These are phyloP conservation scores for Ceramica pisi DNA, from an alignment of 2,888 invertebrate genomes.

Conservation along the genomic window DNA sequence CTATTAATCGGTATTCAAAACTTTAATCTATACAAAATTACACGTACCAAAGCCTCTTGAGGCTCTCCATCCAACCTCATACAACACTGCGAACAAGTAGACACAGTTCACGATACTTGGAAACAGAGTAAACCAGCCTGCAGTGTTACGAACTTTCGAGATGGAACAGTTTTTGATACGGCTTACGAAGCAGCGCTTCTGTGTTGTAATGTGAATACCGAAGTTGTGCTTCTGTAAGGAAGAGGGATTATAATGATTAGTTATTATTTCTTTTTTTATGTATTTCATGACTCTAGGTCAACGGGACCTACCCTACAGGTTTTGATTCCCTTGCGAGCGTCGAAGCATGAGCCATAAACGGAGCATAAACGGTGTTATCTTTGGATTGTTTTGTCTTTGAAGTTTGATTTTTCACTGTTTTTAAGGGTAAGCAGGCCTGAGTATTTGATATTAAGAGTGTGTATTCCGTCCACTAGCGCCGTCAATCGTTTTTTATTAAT, in stretches of 20 bases:
- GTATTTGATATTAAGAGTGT: too few species aligned
- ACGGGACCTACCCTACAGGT: too few species aligned
- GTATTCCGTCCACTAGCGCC: too few species aligned
- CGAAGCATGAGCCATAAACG: too few species aligned
- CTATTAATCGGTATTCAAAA: not conserved
- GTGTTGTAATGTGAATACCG: slow-evolving; percentile 7
- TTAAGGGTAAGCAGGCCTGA: too few species aligned
- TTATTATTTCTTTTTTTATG: not conserved
- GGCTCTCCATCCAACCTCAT: not conserved
- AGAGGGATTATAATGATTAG: not conserved
- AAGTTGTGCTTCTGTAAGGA: slow-evolving; percentile 3
- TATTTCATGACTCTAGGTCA: too few species aligned
- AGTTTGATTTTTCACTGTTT: too few species aligned
- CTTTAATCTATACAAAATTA: not conserved
- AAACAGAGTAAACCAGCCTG: slow-evolving; percentile 12
- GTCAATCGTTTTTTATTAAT: too few species aligned
- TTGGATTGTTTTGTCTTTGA: too few species aligned
- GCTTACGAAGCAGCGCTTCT: slow-evolving; percentile 28
- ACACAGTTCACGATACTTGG: slow-evolving; percentile 40
- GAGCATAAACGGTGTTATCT: too few species aligned
- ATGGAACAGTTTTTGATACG: slow-evolving; percentile 41
- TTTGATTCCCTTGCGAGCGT: too few species aligned
- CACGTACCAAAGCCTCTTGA: not conserved
- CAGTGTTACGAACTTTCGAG: slow-evolving; percentile 28
- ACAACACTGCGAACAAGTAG: not conserved